These are phyloP conservation scores for Drosophila hydei DNA, from an alignment of 1,140 invertebrate species.

Conservation along the genomic window DNA sequence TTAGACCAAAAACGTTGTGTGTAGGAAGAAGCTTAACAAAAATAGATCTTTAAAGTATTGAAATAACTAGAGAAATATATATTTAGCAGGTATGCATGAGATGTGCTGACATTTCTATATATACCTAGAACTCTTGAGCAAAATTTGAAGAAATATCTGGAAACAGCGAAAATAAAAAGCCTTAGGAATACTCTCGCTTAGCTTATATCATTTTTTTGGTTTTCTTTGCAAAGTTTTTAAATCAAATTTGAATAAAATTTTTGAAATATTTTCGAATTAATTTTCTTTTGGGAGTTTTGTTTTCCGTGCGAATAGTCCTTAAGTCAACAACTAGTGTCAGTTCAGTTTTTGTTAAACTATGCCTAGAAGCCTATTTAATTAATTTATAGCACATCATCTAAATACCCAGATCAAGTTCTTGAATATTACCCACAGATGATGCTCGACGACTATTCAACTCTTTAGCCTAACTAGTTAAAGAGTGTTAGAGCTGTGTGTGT, in stretches of 20 bases:
- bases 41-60: background rate
- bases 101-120: background rate
- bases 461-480: constrained; percentile 25
- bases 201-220: background rate
- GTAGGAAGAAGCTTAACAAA: background rate
- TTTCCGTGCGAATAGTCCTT: background rate
- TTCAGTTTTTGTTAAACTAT: constrained; percentile 26
- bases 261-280: background rate
- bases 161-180: background rate
- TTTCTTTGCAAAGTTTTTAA: too few relatives aligned
- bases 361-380: constrained; percentile 42
- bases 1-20: constrained; percentile 10
- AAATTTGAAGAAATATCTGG: background rate
- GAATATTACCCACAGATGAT: constrained; percentile 8
- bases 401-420: constrained; percentile 33
- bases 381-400: constrained; percentile 37
- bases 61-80: background rate
- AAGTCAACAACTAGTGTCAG: constrained; percentile 19
- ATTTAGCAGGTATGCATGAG: background rate
- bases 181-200: background rate
- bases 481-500: constrained; percentile 15
- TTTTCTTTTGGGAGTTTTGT: background rate
- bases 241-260: too few relatives aligned
- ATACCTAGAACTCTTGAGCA: constrained; percentile 12
- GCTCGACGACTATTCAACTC: constrained; percentile 45